Conservation (phyloP, 2,113 vertebrate genomes). For the Esox niger region DNA sequence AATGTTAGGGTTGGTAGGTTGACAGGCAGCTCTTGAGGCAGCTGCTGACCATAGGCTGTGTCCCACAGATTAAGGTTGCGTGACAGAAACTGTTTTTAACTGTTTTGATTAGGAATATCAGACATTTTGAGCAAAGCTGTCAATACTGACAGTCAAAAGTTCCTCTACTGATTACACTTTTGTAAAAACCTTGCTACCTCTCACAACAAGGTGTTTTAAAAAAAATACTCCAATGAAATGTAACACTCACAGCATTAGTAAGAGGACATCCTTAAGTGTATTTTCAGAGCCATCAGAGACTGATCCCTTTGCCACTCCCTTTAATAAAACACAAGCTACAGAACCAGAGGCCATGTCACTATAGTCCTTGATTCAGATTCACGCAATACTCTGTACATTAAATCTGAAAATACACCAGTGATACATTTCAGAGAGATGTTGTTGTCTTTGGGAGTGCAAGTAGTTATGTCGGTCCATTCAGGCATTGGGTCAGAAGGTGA, state of each 20-base stretch:
- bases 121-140: neutral
- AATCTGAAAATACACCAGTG: slow-evolving; percentile 19
- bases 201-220: slow-evolving; percentile 51
- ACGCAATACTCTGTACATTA: slow-evolving; percentile 31
- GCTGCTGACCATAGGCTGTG: no score
- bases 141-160: neutral
- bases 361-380: slow-evolving; percentile 1
- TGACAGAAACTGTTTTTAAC: slow-evolving; percentile 11
- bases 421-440: slow-evolving; percentile 25
- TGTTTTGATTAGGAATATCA: neutral
- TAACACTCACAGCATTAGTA: neutral
- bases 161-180: neutral
- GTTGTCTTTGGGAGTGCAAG: slow-evolving; percentile 40
- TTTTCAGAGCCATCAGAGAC: slow-evolving; percentile 10
- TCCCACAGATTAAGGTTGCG: no score
- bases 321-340: neutral
- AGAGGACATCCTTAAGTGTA: neutral
- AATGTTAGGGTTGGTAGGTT: no score
- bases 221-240: slow-evolving; percentile 2
- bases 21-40: no score
- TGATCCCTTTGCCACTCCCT: neutral
- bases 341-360: neutral
- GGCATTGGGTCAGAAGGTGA: slow-evolving; percentile 40
- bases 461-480: slow-evolving; percentile 27
- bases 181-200: slow-evolving; percentile 25